Base-by-base conservation (phyloP, 2,888 invertebrate genomes). In the Galerucella nymphaeae region DNA sequence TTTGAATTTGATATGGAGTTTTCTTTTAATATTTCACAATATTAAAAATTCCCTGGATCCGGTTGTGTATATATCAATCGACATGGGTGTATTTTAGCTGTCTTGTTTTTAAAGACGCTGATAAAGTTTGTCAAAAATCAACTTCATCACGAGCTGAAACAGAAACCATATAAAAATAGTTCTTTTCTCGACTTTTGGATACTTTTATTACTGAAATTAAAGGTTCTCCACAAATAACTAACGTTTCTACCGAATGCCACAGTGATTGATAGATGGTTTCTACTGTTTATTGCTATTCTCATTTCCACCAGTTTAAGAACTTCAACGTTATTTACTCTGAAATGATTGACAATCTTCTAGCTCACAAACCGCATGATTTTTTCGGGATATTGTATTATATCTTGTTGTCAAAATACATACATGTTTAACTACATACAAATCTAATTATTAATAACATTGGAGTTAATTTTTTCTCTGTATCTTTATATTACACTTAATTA, bases 221-320 rank as follows among this genome's bases (percentile, higher is more conserved):
- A 84, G 80, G 80, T 80, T 74, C 71, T 75, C 75, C 81, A 81
- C 82, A 81, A 80, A 79, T 82, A 83, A 84, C 77, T 83, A 83
- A 82, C 83, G 82, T 81, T 77, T 78, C 79, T 76, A 79, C 77
- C 78, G 82, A 82, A 83, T 82, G 83, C 80, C 82, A 80, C 78
- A 81, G 81, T 83, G 84, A 84, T 84, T 82, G 83, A 83, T 83
- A 83, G 82, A 81, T 81, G 75, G 79, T 79, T 13, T 61, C 45
- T 68, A 66, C 70, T 75, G 75, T 73, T 77, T 75, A 77, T 77
- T 70, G 50, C 66, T 67, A 65, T 62, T 67, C 59, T 58, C 68
- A 68, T 67, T 63, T 67, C 16, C 66, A 58, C 61, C 30, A 66
- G 55, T 38, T 66, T 55, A 14, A 14, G 41, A 55, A 55, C 38